These are phyloP conservation scores for Cotesia chilonis DNA, from an alignment of 1,140 invertebrate genomes.

Conservation along the genomic window DNA sequence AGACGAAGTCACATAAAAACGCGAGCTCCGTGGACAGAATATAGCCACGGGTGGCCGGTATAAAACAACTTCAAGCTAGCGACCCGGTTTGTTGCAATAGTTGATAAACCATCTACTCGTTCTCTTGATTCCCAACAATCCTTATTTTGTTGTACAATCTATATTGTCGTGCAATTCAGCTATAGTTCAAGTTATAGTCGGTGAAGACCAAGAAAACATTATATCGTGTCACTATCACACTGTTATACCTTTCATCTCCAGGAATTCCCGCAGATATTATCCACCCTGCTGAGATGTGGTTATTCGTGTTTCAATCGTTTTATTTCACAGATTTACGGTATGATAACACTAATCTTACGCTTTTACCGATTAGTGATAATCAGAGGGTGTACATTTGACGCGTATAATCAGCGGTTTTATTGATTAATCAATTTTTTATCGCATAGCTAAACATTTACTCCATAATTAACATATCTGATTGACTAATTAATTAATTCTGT, in stretches of 20 bases:
- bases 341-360: no score
- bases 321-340: not conserved
- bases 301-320: not conserved
- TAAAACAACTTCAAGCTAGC: not conserved
- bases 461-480: no score
- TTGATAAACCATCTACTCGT: slow-evolving; percentile 19
- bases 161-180: not conserved
- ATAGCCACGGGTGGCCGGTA: not conserved
- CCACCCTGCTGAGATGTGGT: not conserved
- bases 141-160: slow-evolving; percentile 7
- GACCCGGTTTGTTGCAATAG: not conserved
- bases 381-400: no score
- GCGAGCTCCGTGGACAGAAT: not conserved
- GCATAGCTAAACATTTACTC: no score
- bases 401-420: no score
- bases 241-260: slow-evolving; percentile 33
- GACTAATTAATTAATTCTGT: no score
- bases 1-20: not conserved
- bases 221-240: slow-evolving; percentile 36
- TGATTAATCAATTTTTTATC: no score
- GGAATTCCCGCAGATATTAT: slow-evolving; percentile 12
- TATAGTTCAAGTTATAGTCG: not conserved
- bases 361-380: no score
- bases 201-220: not conserved
- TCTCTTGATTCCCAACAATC: slow-evolving; percentile 12